Evolutionary conservation across 1,140 invertebrate genomes (phyloP).

Genomic region (Laupala kohalensis): DNA sequence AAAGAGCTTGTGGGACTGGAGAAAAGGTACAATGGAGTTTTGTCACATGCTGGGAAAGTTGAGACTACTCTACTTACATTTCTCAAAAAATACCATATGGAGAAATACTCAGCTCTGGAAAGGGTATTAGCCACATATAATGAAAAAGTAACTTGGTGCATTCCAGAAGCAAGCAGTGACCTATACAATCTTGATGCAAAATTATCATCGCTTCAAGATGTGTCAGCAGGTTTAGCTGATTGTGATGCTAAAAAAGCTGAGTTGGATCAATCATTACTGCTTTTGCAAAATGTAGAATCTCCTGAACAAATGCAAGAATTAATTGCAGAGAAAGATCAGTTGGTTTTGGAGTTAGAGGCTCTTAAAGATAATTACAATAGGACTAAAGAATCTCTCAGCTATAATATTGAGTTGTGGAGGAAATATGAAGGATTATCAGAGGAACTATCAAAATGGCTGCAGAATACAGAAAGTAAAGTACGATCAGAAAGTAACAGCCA

Average conservation of each 20-base stretch:
- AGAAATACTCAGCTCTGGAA: conserved; percentile 68
- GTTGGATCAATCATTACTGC: conserved; percentile 48
- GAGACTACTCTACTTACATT: conserved; percentile 64
- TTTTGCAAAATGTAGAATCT: conserved; percentile 51
- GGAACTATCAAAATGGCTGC: conserved; percentile 67
- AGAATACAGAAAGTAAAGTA: conserved; percentile 67
- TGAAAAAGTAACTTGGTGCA: conserved; percentile 87
- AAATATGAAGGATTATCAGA: conserved; percentile 67
- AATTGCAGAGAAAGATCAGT: conserved; percentile 44
- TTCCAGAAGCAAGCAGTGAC: conserved; percentile 73
- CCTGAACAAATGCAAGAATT: conserved; percentile 48
- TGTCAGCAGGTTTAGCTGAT: conserved; percentile 55
- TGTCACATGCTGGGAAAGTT: conserved; percentile 63
- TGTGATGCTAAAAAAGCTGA: conserved; percentile 50
- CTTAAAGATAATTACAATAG: conserved; percentile 48
- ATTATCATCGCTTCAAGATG: conserved; percentile 62
- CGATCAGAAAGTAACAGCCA: conserved; percentile 56
- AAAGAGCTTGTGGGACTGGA: conserved; percentile 68
- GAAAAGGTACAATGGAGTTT: conserved; percentile 60
- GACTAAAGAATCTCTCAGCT: conserved; percentile 54
- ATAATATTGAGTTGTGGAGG: conserved; percentile 63
- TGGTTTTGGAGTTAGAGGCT: conserved; percentile 51
- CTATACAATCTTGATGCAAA: conserved; percentile 88
- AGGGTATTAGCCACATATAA: conserved; percentile 62
- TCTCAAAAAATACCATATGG: conserved; percentile 75